A percentile compares a stretch with the other conserved stretches of the same genome.
phyloP scores from a whole-genome alignment of 2,888 invertebrate genomes.

The Hoplodrina blanda region DNA sequence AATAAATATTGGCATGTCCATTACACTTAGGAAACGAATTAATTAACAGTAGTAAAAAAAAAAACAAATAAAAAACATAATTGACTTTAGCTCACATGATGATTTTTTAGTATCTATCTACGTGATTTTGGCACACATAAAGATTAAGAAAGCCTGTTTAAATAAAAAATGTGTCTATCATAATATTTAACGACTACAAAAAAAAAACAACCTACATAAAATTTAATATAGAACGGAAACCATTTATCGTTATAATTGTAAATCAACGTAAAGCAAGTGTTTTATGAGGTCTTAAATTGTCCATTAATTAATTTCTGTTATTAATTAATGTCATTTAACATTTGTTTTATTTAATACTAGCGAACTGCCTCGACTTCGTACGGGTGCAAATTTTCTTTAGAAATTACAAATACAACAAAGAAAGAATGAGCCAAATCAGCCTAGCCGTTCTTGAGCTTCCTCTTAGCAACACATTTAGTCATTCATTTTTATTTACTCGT shows the following conservation, averaged over 20 bases:
- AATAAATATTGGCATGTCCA: slow-evolving; percentile 24
- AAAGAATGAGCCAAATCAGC: too few relatives aligned
- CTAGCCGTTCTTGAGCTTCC: too few relatives aligned
- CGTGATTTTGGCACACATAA: neutral
- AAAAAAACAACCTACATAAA: neutral
- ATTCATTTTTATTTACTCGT: too few relatives aligned
- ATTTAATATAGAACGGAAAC: slow-evolving; percentile 27
- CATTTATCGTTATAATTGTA: slow-evolving; percentile 31
- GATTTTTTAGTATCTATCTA: neutral
- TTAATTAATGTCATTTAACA: neutral
- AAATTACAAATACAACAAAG: too few relatives aligned
- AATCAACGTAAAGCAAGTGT: slow-evolving; percentile 31
- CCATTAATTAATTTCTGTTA: slow-evolving; percentile 5
- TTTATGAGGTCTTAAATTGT: slow-evolving; percentile 21
- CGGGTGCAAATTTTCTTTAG: too few relatives aligned
- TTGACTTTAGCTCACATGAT: neutral
- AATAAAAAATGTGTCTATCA: neutral
- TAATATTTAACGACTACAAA: slow-evolving; percentile 9
- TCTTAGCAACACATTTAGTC: too few relatives aligned
- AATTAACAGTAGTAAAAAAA: slow-evolving; percentile 1
- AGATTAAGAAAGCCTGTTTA: neutral
- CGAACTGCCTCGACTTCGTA: too few relatives aligned
- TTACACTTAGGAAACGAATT: neutral
- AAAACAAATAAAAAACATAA: neutral
- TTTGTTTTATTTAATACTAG: neutral